phyloP scores from a whole-genome alignment of 2,888 invertebrate species.

The Nemurella pictetii region DNA sequence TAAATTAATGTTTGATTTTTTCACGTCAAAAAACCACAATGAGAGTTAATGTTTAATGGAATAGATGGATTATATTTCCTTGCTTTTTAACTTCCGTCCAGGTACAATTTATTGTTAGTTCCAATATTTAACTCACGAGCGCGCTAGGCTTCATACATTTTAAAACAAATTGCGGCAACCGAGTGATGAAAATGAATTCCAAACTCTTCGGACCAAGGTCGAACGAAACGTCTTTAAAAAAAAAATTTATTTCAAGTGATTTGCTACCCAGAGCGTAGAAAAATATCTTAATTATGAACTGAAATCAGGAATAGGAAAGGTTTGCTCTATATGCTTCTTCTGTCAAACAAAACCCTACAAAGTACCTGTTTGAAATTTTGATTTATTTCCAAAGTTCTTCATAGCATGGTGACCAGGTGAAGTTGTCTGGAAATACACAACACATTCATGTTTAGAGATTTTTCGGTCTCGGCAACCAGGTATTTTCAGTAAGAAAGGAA shows the following conservation, averaged over 20 bases:
- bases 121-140: background rate
- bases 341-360: background rate
- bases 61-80: background rate
- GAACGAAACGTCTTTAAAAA: no score
- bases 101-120: background rate
- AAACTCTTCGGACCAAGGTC: no score
- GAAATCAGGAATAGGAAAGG: background rate
- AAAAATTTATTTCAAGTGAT: no score
- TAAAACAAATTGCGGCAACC: background rate
- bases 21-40: no score
- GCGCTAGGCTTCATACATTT: background rate
- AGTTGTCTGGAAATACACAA: constrained; percentile 53
- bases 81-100: background rate
- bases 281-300: background rate
- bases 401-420: constrained; percentile 50
- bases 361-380: background rate
- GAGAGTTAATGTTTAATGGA: background rate
- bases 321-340: background rate
- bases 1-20: background rate
- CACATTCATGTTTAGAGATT: constrained; percentile 42
- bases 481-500: constrained; percentile 12
- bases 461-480: background rate
- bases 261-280: no score
- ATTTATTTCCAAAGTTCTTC: constrained; percentile 52
- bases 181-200: no score